Evolutionary conservation across 2,888 invertebrate genomes (phyloP), one percentile per base, ranked within the genome.

Genomic region (Sipha maydis): DNA sequence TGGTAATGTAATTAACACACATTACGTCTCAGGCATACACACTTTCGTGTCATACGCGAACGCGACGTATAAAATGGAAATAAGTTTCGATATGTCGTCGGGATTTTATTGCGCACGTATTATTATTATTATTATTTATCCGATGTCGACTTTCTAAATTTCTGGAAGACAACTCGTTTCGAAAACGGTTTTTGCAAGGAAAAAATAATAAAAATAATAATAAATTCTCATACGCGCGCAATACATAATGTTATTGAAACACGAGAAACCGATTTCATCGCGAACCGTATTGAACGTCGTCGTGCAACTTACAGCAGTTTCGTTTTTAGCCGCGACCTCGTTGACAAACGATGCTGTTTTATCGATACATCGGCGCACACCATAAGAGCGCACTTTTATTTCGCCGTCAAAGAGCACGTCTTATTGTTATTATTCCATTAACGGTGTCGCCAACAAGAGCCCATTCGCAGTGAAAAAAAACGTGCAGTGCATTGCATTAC

Each of bases 101-200:
- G 19, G 21, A 21, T 61, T 19, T 69, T 69, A 69, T 61, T 25
- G 28, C 69, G n/a, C 69, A 3, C 61, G 38, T 38, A 11, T 61
- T 61, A 28, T 71, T 28, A 28, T 71, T 11, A 28, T 71, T 7
- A 31, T 71, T 0, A n/a, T 71, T 28, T 31, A 34, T 1, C 28
- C 76, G 61, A 21, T 14, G 48, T 84, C 76, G 38, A 84, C 84
- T 84, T 84, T 84, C 84, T 84, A 84, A 76, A 84, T 41, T 76
- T 84, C 67, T 84, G 84, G 84, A 84, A 73, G 83, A 83, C n/a
- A 31, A 83, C 83, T 73, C 54, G 83, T 73, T 83, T 83, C 17
- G 54, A 83, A 84, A 76, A 84, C 84, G 25, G 54, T n/a, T 76
- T 75, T 84, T 19, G 34, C 61, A 34, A 19, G n/a, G 19, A 75